phyloP scores from a whole-genome alignment of 2,113 vertebrate species.

The Engystomops pustulosus region DNA sequence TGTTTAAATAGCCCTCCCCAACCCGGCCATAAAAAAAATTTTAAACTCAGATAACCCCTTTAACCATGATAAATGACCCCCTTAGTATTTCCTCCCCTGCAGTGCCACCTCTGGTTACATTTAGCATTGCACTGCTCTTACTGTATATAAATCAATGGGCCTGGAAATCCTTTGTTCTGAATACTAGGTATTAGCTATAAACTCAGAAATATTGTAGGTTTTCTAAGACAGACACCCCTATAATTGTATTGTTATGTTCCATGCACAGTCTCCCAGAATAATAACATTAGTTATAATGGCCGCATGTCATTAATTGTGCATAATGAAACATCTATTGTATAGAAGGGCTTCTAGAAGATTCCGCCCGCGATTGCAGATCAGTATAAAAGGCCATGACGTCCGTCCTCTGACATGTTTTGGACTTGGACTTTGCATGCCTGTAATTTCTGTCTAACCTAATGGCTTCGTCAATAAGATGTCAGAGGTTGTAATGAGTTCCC shows the following conservation, averaged over 20 bases:
- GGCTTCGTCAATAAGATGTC: conserved; percentile 51
- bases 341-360: not conserved
- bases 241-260: not conserved
- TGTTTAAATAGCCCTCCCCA: no score
- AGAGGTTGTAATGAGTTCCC: conserved; percentile 47
- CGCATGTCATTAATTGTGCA: not conserved
- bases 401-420: conserved; percentile 16
- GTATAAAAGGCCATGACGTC: not conserved
- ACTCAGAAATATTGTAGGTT: no score
- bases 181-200: no score
- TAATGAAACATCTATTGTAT: not conserved
- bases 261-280: not conserved
- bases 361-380: not conserved
- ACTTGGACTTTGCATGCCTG: conserved; percentile 19
- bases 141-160: not conserved
- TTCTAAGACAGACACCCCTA: not conserved
- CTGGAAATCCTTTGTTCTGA: no score
- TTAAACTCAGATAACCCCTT: no score
- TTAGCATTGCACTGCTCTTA: not conserved
- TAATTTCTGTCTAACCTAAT: conserved; percentile 48
- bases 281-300: not conserved
- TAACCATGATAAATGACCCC: no score
- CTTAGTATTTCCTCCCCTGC: not conserved
- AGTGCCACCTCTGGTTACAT: not conserved
- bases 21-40: no score